A percentile compares a stretch with the other conserved stretches of the same genome.
These are phyloP conservation scores for Cygnus atratus DNA, from an alignment of 2,113 vertebrate species.

Conservation along the genomic window DNA sequence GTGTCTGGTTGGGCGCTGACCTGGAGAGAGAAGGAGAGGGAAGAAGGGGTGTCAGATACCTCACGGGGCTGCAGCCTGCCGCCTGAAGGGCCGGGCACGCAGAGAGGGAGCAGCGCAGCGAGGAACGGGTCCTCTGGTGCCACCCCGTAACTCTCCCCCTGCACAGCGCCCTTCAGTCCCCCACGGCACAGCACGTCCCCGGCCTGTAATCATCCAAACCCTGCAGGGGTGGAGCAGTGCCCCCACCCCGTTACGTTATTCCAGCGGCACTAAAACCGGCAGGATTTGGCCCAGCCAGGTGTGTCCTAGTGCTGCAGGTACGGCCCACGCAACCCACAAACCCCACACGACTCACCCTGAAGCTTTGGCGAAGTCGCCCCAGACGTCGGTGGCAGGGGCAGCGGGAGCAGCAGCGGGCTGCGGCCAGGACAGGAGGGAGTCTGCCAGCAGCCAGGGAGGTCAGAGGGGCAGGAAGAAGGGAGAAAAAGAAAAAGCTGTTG, in stretches of 20 bases:
- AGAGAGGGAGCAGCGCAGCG: not conserved
- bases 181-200: not conserved
- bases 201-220: fast-evolving
- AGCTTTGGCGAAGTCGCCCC: slow-evolving; percentile 93
- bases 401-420: slow-evolving; percentile 56
- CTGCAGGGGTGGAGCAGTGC: not conserved
- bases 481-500: not conserved
- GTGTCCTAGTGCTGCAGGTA: not conserved
- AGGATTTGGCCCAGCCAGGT: fast-evolving
- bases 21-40: slow-evolving; percentile 5
- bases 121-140: fast-evolving
- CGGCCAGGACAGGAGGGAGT: slow-evolving; percentile 59
- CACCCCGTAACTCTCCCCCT: not conserved
- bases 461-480: not conserved
- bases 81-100: not conserved
- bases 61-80: not conserved
- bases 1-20: slow-evolving; percentile 43
- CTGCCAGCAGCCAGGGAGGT: not conserved
- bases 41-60: fast-evolving
- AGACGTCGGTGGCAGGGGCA: slow-evolving; percentile 73
- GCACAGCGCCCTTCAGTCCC: not conserved
- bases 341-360: slow-evolving; percentile 79
- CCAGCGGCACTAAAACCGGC: not conserved
- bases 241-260: fast-evolving
- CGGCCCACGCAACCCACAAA: not conserved